Conservation (phyloP, 2,797 vertebrate genomes). For the Gephyroberyx darwinii region DNA sequence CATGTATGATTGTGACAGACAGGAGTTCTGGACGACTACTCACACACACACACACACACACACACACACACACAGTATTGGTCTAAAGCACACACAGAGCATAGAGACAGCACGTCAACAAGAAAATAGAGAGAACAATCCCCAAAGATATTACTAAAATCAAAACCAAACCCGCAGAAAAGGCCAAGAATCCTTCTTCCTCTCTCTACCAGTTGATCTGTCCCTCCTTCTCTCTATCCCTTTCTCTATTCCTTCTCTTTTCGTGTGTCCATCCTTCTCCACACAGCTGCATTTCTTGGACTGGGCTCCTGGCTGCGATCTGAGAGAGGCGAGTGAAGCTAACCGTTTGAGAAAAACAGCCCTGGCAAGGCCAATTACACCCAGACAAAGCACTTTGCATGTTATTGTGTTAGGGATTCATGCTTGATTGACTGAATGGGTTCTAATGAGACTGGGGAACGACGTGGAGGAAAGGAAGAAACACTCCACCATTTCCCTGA, state of each 20-base stretch:
- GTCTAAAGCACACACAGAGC: constrained; percentile 7
- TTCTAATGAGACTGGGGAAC: constrained; percentile 77
- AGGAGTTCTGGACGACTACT: constrained; percentile 60
- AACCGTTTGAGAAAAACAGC: constrained; percentile 71
- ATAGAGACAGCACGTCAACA: not conserved
- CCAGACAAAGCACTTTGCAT: constrained; percentile 79
- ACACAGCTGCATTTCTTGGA: constrained; percentile 71
- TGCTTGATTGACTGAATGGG: constrained; percentile 79
- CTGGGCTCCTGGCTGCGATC: constrained; percentile 55
- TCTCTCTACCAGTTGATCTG: constrained; percentile 7
- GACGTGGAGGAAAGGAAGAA: constrained; percentile 61
- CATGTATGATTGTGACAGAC: constrained; percentile 76
- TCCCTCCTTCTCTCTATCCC: constrained; percentile 15
- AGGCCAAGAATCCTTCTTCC: constrained; percentile 6
- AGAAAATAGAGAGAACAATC: not conserved
- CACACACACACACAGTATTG: constrained; percentile 1
- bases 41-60: constrained; percentile 23
- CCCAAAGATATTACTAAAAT: constrained; percentile 20
- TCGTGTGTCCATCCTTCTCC: constrained; percentile 38
- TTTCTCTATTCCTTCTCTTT: constrained; percentile 4
- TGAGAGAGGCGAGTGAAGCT: constrained; percentile 62
- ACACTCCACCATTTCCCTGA: constrained; percentile 62
- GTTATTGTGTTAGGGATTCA: constrained; percentile 79
- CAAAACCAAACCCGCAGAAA: constrained; percentile 10
- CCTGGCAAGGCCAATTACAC: constrained; percentile 77